Percentiles rank a stretch among this genome's conserved stretches.
phyloP scores from a whole-genome alignment of 2,888 invertebrate genomes.

The Nesidiocoris tenuis region DNA sequence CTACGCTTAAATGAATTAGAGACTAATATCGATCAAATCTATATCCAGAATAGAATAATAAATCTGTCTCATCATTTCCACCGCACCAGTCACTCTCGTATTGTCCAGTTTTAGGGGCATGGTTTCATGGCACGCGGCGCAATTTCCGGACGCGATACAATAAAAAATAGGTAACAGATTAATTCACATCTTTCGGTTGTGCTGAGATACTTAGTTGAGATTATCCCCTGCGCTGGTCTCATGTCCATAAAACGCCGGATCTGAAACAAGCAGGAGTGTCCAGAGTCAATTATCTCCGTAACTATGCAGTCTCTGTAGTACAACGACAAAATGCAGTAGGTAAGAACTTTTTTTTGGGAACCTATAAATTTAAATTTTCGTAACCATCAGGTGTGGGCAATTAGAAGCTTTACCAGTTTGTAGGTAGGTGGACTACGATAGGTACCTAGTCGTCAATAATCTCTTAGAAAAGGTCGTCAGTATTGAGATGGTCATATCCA shows the following conservation, averaged over 20 bases:
- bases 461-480: too few species aligned
- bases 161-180: conserved; percentile 40
- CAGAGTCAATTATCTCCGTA: too few species aligned
- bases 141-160: conserved; percentile 7
- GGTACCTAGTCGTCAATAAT: too few species aligned
- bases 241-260: conserved; percentile 52
- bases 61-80: background rate
- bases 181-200: conserved; percentile 11
- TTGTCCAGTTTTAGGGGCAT: conserved; percentile 29
- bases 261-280: conserved; percentile 50
- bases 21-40: conserved; percentile 37
- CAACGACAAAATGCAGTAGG: too few species aligned
- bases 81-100: background rate
- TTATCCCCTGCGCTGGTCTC: conserved; percentile 51
- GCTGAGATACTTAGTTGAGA: conserved; percentile 41
- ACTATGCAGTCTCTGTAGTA: too few species aligned
- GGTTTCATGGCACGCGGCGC: conserved; percentile 10
- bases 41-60: conserved; percentile 25
- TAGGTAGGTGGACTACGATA: too few species aligned
- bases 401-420: too few species aligned
- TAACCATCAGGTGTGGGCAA: too few species aligned
- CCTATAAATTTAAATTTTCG: too few species aligned
- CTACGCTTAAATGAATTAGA: conserved; percentile 27
- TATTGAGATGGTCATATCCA: too few species aligned
- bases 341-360: too few species aligned